Conservation (phyloP, 2,888 invertebrate genomes). For the Archips crataeganus region DNA sequence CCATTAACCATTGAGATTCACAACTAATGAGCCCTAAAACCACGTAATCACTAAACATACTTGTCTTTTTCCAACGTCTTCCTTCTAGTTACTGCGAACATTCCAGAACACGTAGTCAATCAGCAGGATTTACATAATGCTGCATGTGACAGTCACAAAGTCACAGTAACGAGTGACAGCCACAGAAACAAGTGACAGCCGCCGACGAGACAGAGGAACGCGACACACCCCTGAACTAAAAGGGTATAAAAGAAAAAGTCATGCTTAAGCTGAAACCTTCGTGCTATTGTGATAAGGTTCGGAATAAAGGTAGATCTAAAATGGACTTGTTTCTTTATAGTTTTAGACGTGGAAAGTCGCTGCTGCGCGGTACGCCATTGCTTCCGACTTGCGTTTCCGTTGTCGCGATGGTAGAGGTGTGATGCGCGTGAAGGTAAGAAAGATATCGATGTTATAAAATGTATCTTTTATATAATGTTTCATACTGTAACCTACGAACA, state of each 20-base stretch:
- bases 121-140: conserved; percentile 23
- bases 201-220: conserved; percentile 21
- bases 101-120: conserved; percentile 15
- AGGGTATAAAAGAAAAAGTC: background rate
- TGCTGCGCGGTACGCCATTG: conserved; percentile 32
- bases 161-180: conserved; percentile 31
- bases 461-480: too few relatives aligned
- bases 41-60: too few relatives aligned
- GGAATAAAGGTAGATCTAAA: background rate
- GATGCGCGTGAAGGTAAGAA: background rate
- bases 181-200: conserved; percentile 34
- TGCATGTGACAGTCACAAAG: conserved; percentile 19
- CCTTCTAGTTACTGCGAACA: background rate
- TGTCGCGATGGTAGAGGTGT: conserved; percentile 26
- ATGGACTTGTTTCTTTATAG: background rate
- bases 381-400: conserved; percentile 39
- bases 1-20: too few relatives aligned
- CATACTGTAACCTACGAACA: too few relatives aligned
- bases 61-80: background rate
- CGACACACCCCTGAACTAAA: background rate
- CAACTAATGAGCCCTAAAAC: background rate
- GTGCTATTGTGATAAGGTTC: background rate
- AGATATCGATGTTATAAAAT: conserved; percentile 7
- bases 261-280: background rate
- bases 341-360: background rate